phyloP scores from a whole-genome alignment of 2,888 invertebrate species.

The Leucophora obtusa region DNA sequence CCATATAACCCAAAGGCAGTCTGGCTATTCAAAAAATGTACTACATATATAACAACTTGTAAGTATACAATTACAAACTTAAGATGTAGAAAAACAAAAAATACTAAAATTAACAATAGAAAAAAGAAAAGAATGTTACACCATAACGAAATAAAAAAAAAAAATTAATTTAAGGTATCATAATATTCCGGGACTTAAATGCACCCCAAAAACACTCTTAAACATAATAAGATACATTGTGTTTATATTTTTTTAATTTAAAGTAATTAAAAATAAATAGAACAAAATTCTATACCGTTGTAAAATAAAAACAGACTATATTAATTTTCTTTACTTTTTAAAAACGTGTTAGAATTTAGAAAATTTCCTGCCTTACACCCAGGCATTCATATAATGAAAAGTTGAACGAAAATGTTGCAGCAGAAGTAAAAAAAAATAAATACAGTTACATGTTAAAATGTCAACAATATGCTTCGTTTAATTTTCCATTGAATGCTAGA shows the following conservation, averaged over 20 bases:
- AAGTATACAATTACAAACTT: neutral
- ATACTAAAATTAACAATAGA: neutral
- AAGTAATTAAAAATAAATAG: conserved; percentile 41
- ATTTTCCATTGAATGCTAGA: conserved; percentile 56
- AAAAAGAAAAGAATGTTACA: neutral
- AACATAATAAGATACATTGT: no score
- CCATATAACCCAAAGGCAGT: conserved; percentile 8
- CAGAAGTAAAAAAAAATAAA: neutral
- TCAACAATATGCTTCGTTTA: conserved; percentile 58
- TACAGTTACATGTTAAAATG: conserved; percentile 47
- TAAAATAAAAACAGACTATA: conserved; percentile 13
- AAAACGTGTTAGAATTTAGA: conserved; percentile 28
- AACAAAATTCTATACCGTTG: neutral
- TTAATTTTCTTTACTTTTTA: conserved; percentile 1
- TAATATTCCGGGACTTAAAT: neutral
- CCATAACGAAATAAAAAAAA: neutral
- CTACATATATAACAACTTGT: neutral
- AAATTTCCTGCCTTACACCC: neutral
- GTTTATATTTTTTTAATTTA: conserved; percentile 5
- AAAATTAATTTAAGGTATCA: neutral
- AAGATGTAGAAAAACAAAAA: neutral
- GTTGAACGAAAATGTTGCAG: neutral
- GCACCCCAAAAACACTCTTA: no score
- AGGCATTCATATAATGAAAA: neutral
- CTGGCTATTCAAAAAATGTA: conserved; percentile 11